phyloP scores from a whole-genome alignment of 2,113 vertebrate genomes.

The Thalassarche chlororhynchos region DNA sequence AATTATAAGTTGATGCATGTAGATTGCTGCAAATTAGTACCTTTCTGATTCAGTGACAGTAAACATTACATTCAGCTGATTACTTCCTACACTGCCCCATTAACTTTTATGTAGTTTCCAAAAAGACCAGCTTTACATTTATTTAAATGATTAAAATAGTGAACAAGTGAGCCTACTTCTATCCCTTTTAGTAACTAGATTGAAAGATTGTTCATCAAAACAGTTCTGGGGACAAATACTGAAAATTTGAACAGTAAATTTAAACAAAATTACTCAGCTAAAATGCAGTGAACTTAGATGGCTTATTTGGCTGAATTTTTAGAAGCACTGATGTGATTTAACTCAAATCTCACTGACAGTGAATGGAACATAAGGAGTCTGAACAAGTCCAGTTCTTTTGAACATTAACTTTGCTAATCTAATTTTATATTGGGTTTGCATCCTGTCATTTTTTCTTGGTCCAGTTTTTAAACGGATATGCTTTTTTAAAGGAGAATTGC shows the following conservation, averaged over 20 bases:
- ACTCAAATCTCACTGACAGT: too few species aligned
- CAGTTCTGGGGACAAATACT: not conserved
- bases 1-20: not conserved
- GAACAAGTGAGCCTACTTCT: not conserved
- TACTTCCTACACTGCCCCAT: not conserved
- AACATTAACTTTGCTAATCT: not conserved
- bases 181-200: not conserved
- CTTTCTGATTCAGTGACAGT: not conserved
- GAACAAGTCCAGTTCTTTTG: not conserved
- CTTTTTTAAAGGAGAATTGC: not conserved
- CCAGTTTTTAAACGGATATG: not conserved
- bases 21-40: not conserved
- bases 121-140: not conserved
- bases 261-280: not conserved
- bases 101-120: not conserved
- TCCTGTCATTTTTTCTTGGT: not conserved
- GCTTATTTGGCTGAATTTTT: not conserved
- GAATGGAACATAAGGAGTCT: not conserved
- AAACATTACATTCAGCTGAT: conserved; percentile 8
- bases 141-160: not conserved
- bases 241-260: not conserved
- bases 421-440: not conserved
- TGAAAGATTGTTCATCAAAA: not conserved
- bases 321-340: not conserved
- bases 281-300: not conserved